Evolutionary conservation across 2,797 vertebrate genomes (phyloP), one percentile per base, ranked within the genome.

Genomic region (Characodon lateralis): DNA sequence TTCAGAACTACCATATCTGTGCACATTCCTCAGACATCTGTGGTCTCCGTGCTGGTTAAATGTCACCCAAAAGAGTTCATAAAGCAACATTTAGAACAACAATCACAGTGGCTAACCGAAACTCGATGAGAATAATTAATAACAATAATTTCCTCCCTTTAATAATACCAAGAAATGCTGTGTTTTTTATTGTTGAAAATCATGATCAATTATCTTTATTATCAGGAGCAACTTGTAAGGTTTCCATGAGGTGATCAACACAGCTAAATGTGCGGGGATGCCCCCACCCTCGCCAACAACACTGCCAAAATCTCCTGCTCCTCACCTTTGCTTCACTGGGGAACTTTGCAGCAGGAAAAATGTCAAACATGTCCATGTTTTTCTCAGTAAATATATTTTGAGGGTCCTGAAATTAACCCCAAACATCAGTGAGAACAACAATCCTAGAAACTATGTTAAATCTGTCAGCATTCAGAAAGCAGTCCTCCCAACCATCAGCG

Each of bases 1-100:
- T 77, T 46, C 73, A 78, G 73, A 85, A 79, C 74, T 39, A 56
- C 39, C 73, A 56, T 56, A 56, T 76, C 16, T 70, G 71, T 51
- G 16, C 53, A 39, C 31, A 41, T 72, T 69, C 77, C 58, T 66
- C 55, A 9, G 70, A 73, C 75, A 73, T 51, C 12, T 26, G 46
- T 24, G 55, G 55, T 2, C 55, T 61, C 58, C 58, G 59, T 31
- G 35, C 28, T 26, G 48, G 74, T 12, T 31, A 12, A 58, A 56
- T n/a, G 1, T 51, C 6, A 58, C 18, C 9, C 59, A 28, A 24
- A 43, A 53, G 59, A 13, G 43, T 13, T 46, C 51, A 58, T 55
- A 18, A 24, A 48, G 4, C 5, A 41, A 28, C 26, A 39, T 8
- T 58, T 58, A 9, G 55, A 59, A 58, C 43, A n/a, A 41, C 9